These are phyloP conservation scores for Cyanoderma ruficeps DNA, from an alignment of 2,113 vertebrate genomes.

Conservation along the genomic window DNA sequence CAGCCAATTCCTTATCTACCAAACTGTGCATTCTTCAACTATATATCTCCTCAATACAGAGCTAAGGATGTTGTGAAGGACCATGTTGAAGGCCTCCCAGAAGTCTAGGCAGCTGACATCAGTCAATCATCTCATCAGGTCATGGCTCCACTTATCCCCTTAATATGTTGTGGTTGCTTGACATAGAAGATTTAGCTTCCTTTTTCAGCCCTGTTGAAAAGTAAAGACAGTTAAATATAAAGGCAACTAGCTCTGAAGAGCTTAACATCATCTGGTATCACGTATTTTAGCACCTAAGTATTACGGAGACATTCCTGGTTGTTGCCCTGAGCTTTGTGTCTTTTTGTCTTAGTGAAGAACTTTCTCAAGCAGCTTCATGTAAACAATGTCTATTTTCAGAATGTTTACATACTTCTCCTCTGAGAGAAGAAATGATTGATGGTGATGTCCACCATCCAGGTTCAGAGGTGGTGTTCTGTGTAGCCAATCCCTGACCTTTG, in stretches of 20 bases:
- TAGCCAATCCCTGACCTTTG: too few relatives aligned
- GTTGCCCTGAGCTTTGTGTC: too few relatives aligned
- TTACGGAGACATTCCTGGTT: not conserved
- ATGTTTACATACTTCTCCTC: too few relatives aligned
- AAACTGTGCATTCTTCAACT: not conserved
- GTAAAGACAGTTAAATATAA: not conserved
- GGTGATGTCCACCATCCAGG: too few relatives aligned
- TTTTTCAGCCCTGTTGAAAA: not conserved
- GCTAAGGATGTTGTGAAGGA: fast-evolving
- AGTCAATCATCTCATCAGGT: not conserved
- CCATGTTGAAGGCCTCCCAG: not conserved
- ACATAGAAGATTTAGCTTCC: not conserved
- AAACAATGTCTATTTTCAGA: too few relatives aligned
- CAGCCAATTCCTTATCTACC: not conserved
- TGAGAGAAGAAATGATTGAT: too few relatives aligned
- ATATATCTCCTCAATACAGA: not conserved
- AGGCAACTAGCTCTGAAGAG: not conserved
- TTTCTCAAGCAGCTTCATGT: too few relatives aligned
- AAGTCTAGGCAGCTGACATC: not conserved
- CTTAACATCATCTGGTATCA: not conserved
- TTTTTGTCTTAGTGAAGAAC: too few relatives aligned
- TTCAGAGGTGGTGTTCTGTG: too few relatives aligned
- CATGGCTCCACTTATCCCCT: not conserved
- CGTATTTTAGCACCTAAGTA: not conserved
- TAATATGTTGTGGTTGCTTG: not conserved